Evolutionary conservation across 92 coral and sea anemone species (phyloP).

Genomic region (Chrysogorgia sp.): DNA sequence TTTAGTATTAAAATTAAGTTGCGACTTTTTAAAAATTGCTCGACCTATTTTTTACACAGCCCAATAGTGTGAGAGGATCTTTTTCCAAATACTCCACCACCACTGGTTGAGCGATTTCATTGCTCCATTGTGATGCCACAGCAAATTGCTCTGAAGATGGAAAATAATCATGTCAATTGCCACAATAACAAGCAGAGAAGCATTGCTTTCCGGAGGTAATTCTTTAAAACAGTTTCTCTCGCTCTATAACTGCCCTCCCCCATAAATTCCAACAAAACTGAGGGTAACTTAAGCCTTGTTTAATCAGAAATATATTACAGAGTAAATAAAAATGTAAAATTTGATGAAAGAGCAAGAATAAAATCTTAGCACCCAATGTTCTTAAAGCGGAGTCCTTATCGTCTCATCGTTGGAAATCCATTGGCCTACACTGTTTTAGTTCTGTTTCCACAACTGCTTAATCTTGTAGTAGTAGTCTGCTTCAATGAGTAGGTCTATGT

Average conservation of each 20-base stretch:
- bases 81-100: slow-evolving; percentile 1
- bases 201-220: background rate
- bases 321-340: background rate
- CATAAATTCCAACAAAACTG: background rate
- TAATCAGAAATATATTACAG: slow-evolving; percentile 8
- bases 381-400: background rate
- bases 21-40: background rate
- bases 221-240: background rate
- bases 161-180: background rate
- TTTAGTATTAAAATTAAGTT: no score
- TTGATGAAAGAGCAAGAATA: background rate
- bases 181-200: background rate
- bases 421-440: slow-evolving; percentile 12
- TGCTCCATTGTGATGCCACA: slow-evolving; percentile 3
- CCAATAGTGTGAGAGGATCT: background rate
- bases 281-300: background rate
- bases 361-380: background rate
- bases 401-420: slow-evolving; percentile 3
- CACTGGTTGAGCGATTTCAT: slow-evolving; percentile 6
- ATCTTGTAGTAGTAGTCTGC: slow-evolving; percentile 20
- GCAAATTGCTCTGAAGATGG: slow-evolving; percentile 21
- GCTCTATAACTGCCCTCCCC: background rate
- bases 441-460: slow-evolving; percentile 3
- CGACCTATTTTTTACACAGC: background rate
- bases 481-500: background rate